These are phyloP conservation scores for Poecilia velifera DNA, from an alignment of 2,797 vertebrate species.

Conservation along the genomic window DNA sequence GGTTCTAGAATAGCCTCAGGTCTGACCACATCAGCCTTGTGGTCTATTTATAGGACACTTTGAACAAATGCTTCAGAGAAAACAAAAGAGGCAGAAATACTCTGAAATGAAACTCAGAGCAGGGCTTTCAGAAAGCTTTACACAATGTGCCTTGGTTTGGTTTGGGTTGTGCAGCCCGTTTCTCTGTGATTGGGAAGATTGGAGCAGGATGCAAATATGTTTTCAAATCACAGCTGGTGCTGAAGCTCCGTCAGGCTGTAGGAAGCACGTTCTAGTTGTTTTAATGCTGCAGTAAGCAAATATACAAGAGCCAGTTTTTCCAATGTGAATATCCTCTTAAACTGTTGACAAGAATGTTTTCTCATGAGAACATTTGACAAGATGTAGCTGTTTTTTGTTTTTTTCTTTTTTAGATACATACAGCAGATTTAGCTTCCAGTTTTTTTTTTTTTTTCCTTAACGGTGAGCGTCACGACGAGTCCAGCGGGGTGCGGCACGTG, in stretches of 20 bases:
- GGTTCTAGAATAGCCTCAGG: conserved; percentile 6
- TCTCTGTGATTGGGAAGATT: background rate
- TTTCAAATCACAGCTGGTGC: background rate
- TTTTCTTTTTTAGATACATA: background rate
- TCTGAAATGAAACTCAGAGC: conserved; percentile 21
- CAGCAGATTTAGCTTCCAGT: background rate
- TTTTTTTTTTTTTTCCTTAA: conserved; percentile 83
- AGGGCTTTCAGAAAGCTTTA: conserved; percentile 3
- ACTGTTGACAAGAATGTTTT: background rate
- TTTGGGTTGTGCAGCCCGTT: background rate
- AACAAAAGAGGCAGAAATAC: conserved; percentile 37
- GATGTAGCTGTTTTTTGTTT: background rate
- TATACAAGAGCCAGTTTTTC: background rate
- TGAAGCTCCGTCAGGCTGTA: background rate
- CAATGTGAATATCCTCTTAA: background rate
- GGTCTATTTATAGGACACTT: conserved; percentile 49
- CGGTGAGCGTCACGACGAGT: conserved; percentile 87
- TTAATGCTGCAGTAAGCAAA: background rate
- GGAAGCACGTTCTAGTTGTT: background rate
- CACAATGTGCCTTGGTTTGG: background rate
- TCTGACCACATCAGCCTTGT: conserved; percentile 13
- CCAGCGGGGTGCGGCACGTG: conserved; percentile 97
- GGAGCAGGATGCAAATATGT: conserved; percentile 4
- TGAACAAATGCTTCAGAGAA: conserved; percentile 33
- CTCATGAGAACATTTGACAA: background rate